Evolutionary conservation across 1,140 invertebrate genomes (phyloP).

Genomic region (Drosophila prosaltans): DNA sequence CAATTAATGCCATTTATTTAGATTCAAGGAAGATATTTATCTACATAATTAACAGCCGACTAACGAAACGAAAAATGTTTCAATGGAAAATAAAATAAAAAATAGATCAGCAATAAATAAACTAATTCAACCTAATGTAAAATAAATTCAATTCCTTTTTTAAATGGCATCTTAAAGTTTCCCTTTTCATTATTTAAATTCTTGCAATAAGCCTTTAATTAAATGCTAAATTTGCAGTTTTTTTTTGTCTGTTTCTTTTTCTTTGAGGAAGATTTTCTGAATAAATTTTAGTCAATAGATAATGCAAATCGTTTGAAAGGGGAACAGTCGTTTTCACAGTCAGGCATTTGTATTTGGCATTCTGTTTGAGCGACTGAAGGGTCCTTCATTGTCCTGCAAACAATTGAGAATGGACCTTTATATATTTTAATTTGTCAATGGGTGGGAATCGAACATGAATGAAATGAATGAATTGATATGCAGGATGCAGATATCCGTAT

Average conservation of each 20-base stretch:
- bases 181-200: background rate
- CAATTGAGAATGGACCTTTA: conserved; percentile 29
- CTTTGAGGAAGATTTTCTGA: background rate
- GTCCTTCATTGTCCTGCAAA: conserved; percentile 30
- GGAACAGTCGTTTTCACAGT: background rate
- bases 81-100: too few species aligned
- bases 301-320: background rate
- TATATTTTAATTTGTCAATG: conserved; percentile 29
- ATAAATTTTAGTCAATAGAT: background rate
- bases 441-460: conserved; percentile 31
- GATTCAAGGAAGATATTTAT: too few species aligned
- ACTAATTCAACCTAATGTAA: background rate
- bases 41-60: too few species aligned
- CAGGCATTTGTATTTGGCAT: background rate
- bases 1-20: too few species aligned
- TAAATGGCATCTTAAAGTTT: too few species aligned
- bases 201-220: background rate
- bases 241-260: background rate
- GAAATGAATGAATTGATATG: conserved; percentile 47
- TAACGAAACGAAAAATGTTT: too few species aligned
- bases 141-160: too few species aligned
- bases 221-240: background rate
- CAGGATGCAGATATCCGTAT: conserved; percentile 26
- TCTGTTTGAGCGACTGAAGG: background rate
- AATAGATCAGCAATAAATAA: conserved; percentile 2